Evolutionary conservation across 2,113 vertebrate genomes (phyloP).

Genomic region (Myocastor coypus): DNA sequence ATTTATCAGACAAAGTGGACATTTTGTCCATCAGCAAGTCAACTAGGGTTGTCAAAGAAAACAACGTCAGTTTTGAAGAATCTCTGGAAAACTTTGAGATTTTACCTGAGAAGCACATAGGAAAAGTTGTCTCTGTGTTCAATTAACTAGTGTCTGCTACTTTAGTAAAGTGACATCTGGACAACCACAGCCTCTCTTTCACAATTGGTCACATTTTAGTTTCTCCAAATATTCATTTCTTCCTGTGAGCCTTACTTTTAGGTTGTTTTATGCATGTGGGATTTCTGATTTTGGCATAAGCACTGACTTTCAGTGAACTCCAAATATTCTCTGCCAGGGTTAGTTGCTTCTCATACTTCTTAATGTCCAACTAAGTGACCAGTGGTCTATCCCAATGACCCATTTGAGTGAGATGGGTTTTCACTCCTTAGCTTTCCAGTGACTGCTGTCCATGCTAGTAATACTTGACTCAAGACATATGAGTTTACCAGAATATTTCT

Average conservation of each 20-base stretch:
- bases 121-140: neutral
- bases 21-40: neutral
- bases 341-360: neutral
- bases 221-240: neutral
- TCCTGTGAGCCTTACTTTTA: neutral
- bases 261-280: neutral
- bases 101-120: neutral
- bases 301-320: neutral
- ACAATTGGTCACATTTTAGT: neutral
- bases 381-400: neutral
- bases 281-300: neutral
- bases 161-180: neutral
- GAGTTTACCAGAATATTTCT: neutral
- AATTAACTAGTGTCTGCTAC: neutral
- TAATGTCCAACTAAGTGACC: neutral
- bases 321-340: neutral
- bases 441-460: neutral
- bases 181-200: neutral
- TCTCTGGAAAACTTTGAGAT: neutral
- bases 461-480: neutral
- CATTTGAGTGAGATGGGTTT: neutral
- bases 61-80: neutral
- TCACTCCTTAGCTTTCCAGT: neutral
- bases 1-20: neutral
- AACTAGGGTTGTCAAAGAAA: neutral